Evolutionary conservation across 2,113 vertebrate genomes (phyloP), one percentile per base, ranked within the genome.

Genomic region (Fukomys damarensis): DNA sequence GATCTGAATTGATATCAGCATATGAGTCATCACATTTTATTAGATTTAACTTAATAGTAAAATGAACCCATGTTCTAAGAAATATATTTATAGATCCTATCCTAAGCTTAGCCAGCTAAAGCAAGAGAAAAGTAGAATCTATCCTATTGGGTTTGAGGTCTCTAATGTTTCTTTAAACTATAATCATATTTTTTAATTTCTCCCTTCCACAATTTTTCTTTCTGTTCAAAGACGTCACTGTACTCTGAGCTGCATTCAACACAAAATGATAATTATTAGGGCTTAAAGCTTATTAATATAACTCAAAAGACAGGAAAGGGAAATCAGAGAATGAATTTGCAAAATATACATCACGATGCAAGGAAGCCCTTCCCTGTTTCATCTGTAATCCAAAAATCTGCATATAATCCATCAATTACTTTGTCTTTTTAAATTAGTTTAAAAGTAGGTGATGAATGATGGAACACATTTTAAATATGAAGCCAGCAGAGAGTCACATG

Each of bases 371-470:
- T 85, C 56, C 91, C 86, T 96, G 66, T 70, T 96, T 79, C 95
- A 74, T 56, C 3, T 46, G 4, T 32, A 93, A 95, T 68, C 17
- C 61, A 89, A 77, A 24, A 87, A 84, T 72, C 56, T 94, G 30
- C 61, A 38, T 66, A 82, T 19, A 17, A 96, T 3, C 89, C 90
- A 98, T 96, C 49, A 1, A 93, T 79, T 76, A 65, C 89, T 70
- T 92, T 90, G 80, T 77, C 97, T 97, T 94, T 93, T 76, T 32
- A 89, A 98, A 96, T 98, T 86, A 96, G 93, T 84, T 96, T 93
- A 89, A 85, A 91, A 93, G 70, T 77, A 88, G 72, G 43, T 88
- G 72, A 84, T 77, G 66, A 97, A 91, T 89, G 94, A 56, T 94
- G 35, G 24, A 76, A 84, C n/a, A n/a, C 12, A 92, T 91, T 96